A percentile compares a stretch with the other conserved stretches of the same genome.
These are phyloP conservation scores for Notamacropus eugenii DNA, from an alignment of 2,797 vertebrate species.

Conservation along the genomic window DNA sequence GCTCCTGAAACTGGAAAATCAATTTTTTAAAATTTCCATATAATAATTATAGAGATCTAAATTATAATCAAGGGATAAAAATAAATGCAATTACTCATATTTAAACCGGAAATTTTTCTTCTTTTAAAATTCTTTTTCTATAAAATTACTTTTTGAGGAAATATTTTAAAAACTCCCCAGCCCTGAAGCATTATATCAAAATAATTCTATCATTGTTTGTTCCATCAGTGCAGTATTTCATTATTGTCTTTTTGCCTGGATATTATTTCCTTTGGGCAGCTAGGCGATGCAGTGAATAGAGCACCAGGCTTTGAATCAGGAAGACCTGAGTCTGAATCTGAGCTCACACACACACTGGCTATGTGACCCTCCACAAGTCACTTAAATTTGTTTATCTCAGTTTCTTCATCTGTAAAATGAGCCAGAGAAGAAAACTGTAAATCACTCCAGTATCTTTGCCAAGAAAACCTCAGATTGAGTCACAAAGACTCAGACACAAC, in stretches of 20 bases:
- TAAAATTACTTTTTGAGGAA: slow-evolving; percentile 48
- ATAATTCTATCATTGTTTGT: slow-evolving; percentile 25
- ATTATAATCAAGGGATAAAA: neutral
- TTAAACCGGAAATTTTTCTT: slow-evolving; percentile 39
- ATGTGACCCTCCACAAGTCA: slow-evolving; percentile 8
- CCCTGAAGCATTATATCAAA: slow-evolving; percentile 45
- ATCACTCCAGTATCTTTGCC: neutral
- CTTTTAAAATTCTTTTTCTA: neutral
- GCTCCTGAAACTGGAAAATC: too few relatives aligned
- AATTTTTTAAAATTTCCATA: neutral
- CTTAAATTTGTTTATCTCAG: neutral
- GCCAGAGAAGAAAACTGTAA: neutral
- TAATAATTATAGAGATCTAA: neutral
- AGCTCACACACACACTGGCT: neutral
- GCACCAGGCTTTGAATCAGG: neutral
- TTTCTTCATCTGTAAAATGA: neutral
- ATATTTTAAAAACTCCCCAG: slow-evolving; percentile 52
- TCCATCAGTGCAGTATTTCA: slow-evolving; percentile 20
- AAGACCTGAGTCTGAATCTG: neutral
- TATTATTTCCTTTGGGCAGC: slow-evolving; percentile 36
- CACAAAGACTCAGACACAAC: neutral
- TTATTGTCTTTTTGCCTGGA: slow-evolving; percentile 22
- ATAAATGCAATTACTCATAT: slow-evolving; percentile 29
- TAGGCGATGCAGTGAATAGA: neutral
- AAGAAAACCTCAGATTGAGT: neutral